These are phyloP conservation scores for Pimpla rufipes DNA, from an alignment of 2,888 invertebrate species.

Conservation along the genomic window DNA sequence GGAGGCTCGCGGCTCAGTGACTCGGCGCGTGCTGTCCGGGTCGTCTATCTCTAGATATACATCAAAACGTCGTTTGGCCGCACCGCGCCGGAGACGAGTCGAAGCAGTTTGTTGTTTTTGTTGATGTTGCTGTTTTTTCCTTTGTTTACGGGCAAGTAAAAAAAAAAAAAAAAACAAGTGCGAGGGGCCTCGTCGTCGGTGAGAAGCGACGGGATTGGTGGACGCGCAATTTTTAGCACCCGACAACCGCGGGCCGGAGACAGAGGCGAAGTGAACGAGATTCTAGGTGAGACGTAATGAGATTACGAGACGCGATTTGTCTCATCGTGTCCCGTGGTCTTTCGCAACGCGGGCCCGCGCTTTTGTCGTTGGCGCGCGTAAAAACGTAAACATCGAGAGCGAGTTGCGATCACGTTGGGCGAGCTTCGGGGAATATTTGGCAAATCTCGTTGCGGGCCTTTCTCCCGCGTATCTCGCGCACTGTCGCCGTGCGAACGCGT, in stretches of 20 bases:
- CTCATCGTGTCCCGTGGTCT: not conserved
- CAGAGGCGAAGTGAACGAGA: not conserved
- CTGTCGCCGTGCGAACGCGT: not conserved
- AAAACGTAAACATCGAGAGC: too few relatives aligned
- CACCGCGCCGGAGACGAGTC: slow-evolving; percentile 28
- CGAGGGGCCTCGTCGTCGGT: not conserved
- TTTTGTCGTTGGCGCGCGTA: too few relatives aligned
- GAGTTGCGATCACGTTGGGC: too few relatives aligned
- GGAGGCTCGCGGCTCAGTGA: slow-evolving; percentile 77
- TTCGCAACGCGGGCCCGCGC: too few relatives aligned
- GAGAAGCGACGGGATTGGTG: not conserved
- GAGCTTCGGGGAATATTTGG: too few relatives aligned
- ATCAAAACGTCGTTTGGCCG: not conserved
- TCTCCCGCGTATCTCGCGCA: too few relatives aligned
- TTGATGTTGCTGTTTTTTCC: too few relatives aligned
- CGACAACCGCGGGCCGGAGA: not conserved
- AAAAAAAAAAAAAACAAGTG: not conserved
- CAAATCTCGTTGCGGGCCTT: too few relatives aligned
- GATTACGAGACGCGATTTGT: not conserved
- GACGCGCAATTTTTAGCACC: not conserved
- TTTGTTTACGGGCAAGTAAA: too few relatives aligned
- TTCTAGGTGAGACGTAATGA: slow-evolving; percentile 9
- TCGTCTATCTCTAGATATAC: slow-evolving; percentile 41
- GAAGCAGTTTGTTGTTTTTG: not conserved
- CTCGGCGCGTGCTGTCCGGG: slow-evolving; percentile 73